These are phyloP conservation scores for Atta texana DNA, from an alignment of 1,140 invertebrate species.

Conservation along the genomic window DNA sequence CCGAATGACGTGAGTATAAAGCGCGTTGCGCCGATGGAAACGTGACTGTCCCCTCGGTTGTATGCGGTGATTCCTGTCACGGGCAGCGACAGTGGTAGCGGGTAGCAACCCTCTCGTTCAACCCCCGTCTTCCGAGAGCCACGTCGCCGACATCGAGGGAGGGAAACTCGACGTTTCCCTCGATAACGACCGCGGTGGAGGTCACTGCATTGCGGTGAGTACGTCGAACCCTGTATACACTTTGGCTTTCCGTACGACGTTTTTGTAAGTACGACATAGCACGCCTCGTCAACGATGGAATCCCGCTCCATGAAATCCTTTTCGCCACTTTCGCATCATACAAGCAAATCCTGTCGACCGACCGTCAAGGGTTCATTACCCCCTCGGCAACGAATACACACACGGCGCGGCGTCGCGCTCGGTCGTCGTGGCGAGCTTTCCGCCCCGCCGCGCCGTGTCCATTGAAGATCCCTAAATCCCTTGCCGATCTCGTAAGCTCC, in stretches of 20 bases:
- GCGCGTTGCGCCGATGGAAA: constrained; percentile 67
- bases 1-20: constrained; percentile 16
- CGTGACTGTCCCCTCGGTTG: constrained; percentile 73
- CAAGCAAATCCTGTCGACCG: constrained; percentile 1
- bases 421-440: background rate
- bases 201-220: constrained; percentile 81
- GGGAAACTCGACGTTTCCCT: constrained; percentile 74
- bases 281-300: constrained; percentile 3
- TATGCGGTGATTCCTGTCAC: constrained; percentile 78
- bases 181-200: constrained; percentile 70
- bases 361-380: constrained; percentile 61
- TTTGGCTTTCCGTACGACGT: constrained; percentile 2
- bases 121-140: constrained; percentile 76
- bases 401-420: background rate
- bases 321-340: background rate
- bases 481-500: too few species aligned
- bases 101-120: constrained; percentile 70
- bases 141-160: constrained; percentile 66
- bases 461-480: background rate
- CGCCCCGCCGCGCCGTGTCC: background rate
- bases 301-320: background rate
- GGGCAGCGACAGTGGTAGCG: constrained; percentile 58
- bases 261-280: background rate
- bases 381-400: constrained; percentile 15
- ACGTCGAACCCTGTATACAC: constrained; percentile 44